Conservation (phyloP, 1,140 invertebrate species). For the Linepithema humile region DNA sequence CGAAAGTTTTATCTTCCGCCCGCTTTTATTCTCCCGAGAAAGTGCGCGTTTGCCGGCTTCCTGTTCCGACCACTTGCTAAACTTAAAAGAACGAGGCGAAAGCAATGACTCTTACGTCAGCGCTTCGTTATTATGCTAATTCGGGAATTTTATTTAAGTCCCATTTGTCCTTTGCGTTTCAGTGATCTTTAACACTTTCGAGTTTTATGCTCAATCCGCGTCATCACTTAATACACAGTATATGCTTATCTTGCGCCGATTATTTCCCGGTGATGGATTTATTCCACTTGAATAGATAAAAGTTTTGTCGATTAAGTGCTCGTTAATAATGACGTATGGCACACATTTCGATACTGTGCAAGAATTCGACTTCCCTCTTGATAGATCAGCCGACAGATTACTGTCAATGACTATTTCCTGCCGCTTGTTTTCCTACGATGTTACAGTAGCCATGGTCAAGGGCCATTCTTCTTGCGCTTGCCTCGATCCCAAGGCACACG, state of each 20-base stretch:
- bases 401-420: slow-evolving; percentile 6
- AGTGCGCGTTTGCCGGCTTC: neutral
- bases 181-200: neutral
- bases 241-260: too few relatives aligned
- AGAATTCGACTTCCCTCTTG: neutral
- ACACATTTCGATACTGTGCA: neutral
- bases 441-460: slow-evolving; percentile 2
- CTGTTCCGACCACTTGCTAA: neutral
- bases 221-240: neutral
- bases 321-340: too few relatives aligned
- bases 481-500: slow-evolving; percentile 28
- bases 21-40: slow-evolving; percentile 32
- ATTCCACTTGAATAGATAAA: too few relatives aligned
- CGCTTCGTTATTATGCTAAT: slow-evolving; percentile 53
- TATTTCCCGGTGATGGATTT: too few relatives aligned
- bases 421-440: slow-evolving; percentile 8
- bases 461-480: neutral
- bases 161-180: neutral
- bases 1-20: slow-evolving; percentile 52
- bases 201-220: neutral
- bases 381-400: neutral
- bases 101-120: slow-evolving; percentile 31
- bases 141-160: neutral
- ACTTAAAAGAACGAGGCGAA: neutral
- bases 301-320: too few relatives aligned